Evolutionary conservation across 2,113 vertebrate species (phyloP), one percentile per base, ranked within the genome.

Genomic region (Isichthys henryi): DNA sequence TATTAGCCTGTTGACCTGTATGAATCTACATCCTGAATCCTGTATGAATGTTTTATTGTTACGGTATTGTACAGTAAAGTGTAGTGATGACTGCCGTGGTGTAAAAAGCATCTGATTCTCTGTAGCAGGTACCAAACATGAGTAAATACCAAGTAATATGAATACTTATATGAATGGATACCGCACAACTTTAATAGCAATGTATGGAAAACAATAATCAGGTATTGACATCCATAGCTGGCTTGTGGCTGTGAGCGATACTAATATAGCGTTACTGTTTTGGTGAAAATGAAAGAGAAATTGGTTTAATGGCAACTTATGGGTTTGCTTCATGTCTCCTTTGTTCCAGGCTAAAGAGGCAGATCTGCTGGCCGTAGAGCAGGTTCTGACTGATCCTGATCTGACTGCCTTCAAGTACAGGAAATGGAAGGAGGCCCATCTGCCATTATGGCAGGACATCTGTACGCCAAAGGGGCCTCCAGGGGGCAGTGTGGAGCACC

Each of bases 351-450:
- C 98, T 48, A 99, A 98, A 94, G 97, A 99, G 85, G 96, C 97
- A 0, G 98, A 99, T 92, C 90, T 99, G 84, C 96, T 96, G 56
- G 96, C 96, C 45, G 96, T 99, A 66, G 97, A 99, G 89, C 97
- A 98, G 92, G 80, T 99, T 91, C 93, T 99, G 92, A 95, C 94
- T 2, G 96, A 97, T 88, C 94, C 94, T 0, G 92, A 95, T 88
- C 93, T 99, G 85, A 98, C 96, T 0, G 97, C 97, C 0, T 88
- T 92, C 91, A 98, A 95, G 90, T 99, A 98, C 92, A 96, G 95
- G 93, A 94, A 97, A 77, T 99, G 98, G 98, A 99, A 97, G 91
- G 96, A 96, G 89, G 95, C 95, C 90, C 97, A 99, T 46, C 95
- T 93, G 1, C 90, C 97, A 87, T 91, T 99, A 90, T 90, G 98